Base-by-base conservation (phyloP, 2,113 vertebrate species). In the Catagonus wagneri region DNA sequence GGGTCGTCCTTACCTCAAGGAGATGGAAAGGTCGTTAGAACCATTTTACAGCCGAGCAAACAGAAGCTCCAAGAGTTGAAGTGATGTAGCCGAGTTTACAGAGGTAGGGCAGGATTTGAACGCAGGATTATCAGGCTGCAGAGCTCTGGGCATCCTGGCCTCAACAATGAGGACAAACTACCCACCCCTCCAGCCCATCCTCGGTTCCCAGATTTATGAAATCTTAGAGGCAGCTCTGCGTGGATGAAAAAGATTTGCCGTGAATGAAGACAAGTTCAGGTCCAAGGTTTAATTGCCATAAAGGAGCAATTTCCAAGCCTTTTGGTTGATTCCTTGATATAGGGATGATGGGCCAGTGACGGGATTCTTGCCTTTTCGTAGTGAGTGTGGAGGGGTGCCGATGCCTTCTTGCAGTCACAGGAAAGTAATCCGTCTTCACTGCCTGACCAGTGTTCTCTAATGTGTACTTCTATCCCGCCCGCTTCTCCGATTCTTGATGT, bases 341-440 rank as follows among this genome's bases (percentile, higher is more conserved):
- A 0, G 10, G 34, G 86, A 44, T 1, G 34, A 32, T 1, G 54
- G 19, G 22, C 69, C 23, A 2, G 0, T 54, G 83, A 61, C 9
- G 11, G 11, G 10, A 25, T 12, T 36, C 29, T 76, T 0, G 2
- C 39, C 81, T 39, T 32, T 17, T 29, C 14, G 4, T 36, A 25
- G 23, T 17, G 15, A 17, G 32, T 9, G 32, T 36, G 17, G 11
- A 19, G 2, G 44, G 3, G 50, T 3, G 39, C 76, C 0, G 16
- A 1, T 2, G 7, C 54, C 54, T 50, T 54, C n/a, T 52, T 3
- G 61, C 15, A 0, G 39, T 56, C 13, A 2, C 0, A 6, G 66
- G 66, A 39, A 29, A 16, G 19, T 14, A 17, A 15, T 5, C 32
- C 74, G 9, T 36, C 32, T 3, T 16, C 3, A 20, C 17, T 6